A percentile compares a stretch with the other conserved stretches of the same genome.
These are phyloP conservation scores for Chrysodeixis includens DNA, from an alignment of 2,888 invertebrate genomes.

Conservation along the genomic window DNA sequence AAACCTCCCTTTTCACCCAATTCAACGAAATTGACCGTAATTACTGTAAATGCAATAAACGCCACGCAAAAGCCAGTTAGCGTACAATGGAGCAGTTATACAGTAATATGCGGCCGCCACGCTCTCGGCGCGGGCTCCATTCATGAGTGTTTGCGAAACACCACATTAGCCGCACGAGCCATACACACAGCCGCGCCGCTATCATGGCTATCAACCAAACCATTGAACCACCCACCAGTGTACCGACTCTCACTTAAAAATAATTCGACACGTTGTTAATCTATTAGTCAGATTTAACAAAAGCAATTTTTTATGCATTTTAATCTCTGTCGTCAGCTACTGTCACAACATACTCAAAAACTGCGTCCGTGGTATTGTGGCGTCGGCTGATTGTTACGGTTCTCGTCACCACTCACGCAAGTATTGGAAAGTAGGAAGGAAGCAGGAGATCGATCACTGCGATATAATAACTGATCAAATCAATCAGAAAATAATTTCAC, in stretches of 20 bases:
- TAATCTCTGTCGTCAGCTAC: no score
- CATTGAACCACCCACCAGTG: conserved; percentile 7
- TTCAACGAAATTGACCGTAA: conserved; percentile 14
- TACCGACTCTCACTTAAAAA: conserved; percentile 14
- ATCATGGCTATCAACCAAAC: conserved; percentile 27
- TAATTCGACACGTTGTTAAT: conserved; percentile 5
- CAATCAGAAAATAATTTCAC: conserved; percentile 40
- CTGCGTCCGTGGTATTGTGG: background rate
- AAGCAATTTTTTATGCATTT: no score
- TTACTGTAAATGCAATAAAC: conserved; percentile 20
- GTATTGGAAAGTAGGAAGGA: conserved; percentile 6
- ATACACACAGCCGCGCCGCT: conserved; percentile 8
- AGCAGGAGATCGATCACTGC: background rate
- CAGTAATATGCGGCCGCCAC: conserved; percentile 7
- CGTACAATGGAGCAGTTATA: conserved; percentile 22
- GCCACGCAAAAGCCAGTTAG: conserved; percentile 26
- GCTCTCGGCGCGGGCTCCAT: conserved; percentile 9
- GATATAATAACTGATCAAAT: conserved; percentile 7
- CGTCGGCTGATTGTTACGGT: background rate
- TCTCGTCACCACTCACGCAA: conserved; percentile 3
- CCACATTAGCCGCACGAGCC: conserved; percentile 15
- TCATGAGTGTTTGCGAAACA: conserved; percentile 30
- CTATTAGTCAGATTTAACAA: background rate
- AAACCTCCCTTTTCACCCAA: conserved; percentile 17
- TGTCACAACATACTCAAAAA: no score